These are phyloP conservation scores for Leucophenga montana DNA, from an alignment of 2,888 invertebrate species.

Conservation along the genomic window DNA sequence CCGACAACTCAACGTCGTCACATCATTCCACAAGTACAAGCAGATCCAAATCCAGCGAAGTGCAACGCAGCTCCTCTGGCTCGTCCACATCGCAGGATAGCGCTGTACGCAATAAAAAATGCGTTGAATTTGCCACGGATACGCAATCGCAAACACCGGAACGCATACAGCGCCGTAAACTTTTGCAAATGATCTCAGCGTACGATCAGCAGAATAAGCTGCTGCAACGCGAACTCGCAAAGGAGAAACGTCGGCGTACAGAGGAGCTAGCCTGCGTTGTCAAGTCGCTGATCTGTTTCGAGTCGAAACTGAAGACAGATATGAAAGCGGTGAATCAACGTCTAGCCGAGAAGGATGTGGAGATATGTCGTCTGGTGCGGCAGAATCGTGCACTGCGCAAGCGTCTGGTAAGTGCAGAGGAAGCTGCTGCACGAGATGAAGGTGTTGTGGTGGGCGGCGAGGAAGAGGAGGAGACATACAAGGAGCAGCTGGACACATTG, in stretches of 20 bases:
- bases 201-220: conserved; percentile 70
- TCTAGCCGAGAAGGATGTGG: conserved; percentile 69
- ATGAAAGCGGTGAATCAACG: conserved; percentile 71
- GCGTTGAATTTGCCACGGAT: conserved; percentile 14
- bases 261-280: conserved; percentile 72
- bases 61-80: conserved; percentile 63
- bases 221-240: conserved; percentile 69
- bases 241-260: conserved; percentile 70
- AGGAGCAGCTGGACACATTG: conserved; percentile 39
- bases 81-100: conserved; percentile 52
- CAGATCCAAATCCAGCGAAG: conserved; percentile 58
- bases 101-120: not conserved
- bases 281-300: conserved; percentile 71
- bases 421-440: conserved; percentile 52
- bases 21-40: conserved; percentile 44
- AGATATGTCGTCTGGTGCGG: conserved; percentile 68
- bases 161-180: conserved; percentile 62
- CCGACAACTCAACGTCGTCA: conserved; percentile 64
- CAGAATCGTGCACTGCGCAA: conserved; percentile 68
- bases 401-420: conserved; percentile 50
- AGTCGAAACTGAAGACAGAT: conserved; percentile 71
- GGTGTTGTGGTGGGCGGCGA: conserved; percentile 55
- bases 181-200: conserved; percentile 68
- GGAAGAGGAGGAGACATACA: conserved; percentile 45
- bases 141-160: conserved; percentile 45